phyloP scores from a whole-genome alignment of 2,888 invertebrate genomes.

The Ypsolopha sequella region DNA sequence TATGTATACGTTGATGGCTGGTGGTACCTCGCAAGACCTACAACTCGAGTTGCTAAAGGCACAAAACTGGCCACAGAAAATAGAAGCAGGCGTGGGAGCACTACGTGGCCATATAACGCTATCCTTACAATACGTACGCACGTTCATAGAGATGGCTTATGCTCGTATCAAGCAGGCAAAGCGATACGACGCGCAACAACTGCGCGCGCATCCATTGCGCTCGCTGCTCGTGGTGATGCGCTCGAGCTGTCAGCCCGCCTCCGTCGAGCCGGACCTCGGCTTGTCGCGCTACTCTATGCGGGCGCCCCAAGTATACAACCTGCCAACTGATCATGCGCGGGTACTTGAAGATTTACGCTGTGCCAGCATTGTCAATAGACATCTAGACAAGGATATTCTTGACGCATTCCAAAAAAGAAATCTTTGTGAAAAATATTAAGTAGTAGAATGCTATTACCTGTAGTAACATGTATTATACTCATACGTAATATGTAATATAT shows the following conservation, averaged over 20 bases:
- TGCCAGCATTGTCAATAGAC: conserved; percentile 8
- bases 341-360: conserved; percentile 6
- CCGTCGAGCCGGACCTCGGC: not conserved
- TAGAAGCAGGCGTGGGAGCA: not conserved
- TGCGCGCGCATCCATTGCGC: not conserved
- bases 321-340: not conserved
- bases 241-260: not conserved
- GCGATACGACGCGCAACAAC: not conserved
- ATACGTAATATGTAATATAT: too few relatives aligned
- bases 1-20: not conserved
- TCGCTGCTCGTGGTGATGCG: conserved; percentile 8
- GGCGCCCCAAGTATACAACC: not conserved
- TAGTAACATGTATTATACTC: too few relatives aligned
- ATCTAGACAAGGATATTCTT: not conserved
- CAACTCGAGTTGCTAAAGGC: not conserved
- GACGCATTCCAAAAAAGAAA: conserved; percentile 6
- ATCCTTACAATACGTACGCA: conserved; percentile 5
- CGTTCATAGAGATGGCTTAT: conserved; percentile 5
- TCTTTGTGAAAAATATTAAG: conserved; percentile 6
- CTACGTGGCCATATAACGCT: conserved; percentile 1
- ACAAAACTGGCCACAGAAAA: not conserved
- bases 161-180: conserved; percentile 4
- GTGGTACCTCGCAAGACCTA: not conserved
- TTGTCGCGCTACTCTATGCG: conserved; percentile 2
- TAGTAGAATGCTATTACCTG: too few relatives aligned